Evolutionary conservation across 2,888 invertebrate species (phyloP), one percentile per base, ranked within the genome.

Genomic region (Drosophila meridiana): DNA sequence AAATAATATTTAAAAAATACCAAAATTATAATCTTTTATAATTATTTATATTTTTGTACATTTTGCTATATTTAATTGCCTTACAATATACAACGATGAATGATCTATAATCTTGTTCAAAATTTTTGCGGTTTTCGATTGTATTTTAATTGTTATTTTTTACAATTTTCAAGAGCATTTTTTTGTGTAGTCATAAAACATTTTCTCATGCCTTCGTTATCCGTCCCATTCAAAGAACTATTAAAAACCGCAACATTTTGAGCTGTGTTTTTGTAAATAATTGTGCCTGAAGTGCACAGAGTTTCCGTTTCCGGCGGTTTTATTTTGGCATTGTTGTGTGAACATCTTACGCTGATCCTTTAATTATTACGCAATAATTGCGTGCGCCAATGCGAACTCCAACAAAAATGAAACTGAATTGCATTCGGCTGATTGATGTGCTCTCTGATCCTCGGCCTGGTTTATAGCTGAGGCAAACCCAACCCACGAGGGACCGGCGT

Each of bases 251-350:
- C 87, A 79, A 74, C 47, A 58, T 53, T 73, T 68, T 11, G 32
- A 32, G 6, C 3, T 20, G 45, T 34, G 20, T 40, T 34, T 47
- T 72, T 50, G 57, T 11, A 45, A 58, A 66, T 75, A 55, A 52
- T 78, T 74, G 53, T 50, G 58, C 28, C 20, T 79, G 60, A 75
- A 78, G 76, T 79, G 76, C 64, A 36, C 72, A 60, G 59, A 76
- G 82, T 89, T 83, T 90, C 91, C 91, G 89, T 76, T 91, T 91
- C 91, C 90, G 91, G 80, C 71, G 78, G 61, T 55, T 73, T 81
- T 83, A 80, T 83, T 88, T 80, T 88, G 80, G 80, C 78, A 85
- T 85, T 86, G 77, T 89, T 90, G 91, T 91, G 91, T 91, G 91
- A 91, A 90, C 70, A 79, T 82, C 78, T 80, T 75, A 69, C 80